Base-by-base conservation (phyloP, 2,113 vertebrate species). In the Lagopus muta region DNA sequence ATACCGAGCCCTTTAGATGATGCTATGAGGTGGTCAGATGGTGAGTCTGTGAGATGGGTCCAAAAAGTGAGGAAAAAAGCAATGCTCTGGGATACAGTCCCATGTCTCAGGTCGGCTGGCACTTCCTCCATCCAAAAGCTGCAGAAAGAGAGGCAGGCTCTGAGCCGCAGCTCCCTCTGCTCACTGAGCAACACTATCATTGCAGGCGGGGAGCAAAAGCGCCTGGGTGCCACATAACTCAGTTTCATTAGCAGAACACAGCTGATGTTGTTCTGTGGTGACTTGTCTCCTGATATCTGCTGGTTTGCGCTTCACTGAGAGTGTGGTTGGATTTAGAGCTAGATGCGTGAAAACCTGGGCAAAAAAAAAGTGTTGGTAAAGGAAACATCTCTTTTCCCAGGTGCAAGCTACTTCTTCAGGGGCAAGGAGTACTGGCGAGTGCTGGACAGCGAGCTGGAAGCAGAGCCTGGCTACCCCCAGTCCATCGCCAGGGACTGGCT, bases 341-440 rank as follows among this genome's bases (percentile, higher is more conserved):
- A 25, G 28, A 17, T 71, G 14, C 5, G 4, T 21, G 22, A 75
- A 19, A 27, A 38, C 43, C 32, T 4, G 17, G 60, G 62, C 14
- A 70, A 50, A 82, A 88, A 88, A 89, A 38, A 42, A 27, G 30
- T 25, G 72, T 16, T 58, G 90, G 38, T 13, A 73, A 89, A 72
- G 60, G 45, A 50, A 6, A 16, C 40, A 27, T 43, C 58, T 93
- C 54, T 52, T 15, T 57, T 70, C 0, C 3, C 96, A 99, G 99
- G 99, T 40, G 98, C 99, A 4, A 98, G 98, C 54, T 99, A 99
- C 95, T 99, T 99, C 97, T 99, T 99, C 96, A 98, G 98, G 28
- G 99, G 98, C 86, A 98, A 98, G 88, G 98, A 99, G 71, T 99
- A 99, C 97, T 99, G 99, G 99, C 98, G 98, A 32, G 98, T 99